Evolutionary conservation across 1,140 invertebrate species (phyloP), one percentile per base, ranked within the genome.

Genomic region (Drosophila pseudoobscura): DNA sequence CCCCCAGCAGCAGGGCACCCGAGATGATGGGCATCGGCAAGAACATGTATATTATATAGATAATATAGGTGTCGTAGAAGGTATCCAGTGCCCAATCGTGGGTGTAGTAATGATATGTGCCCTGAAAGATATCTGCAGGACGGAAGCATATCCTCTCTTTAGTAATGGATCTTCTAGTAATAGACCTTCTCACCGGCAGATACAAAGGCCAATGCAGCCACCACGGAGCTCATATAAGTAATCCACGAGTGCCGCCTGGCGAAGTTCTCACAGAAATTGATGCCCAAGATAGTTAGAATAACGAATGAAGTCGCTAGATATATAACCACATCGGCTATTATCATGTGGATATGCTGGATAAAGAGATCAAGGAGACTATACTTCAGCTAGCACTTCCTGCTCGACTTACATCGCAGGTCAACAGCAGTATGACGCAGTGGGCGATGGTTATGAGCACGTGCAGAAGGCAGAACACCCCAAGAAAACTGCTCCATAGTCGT

Each of bases 41-140:
- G 80, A 97, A 97, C 62, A 96, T 94, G 84, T 97, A 97, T 45
- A 95, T 94, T 1, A 94, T 94, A 41, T 96, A 92, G 1, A 96
- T 90, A 0, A 94, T 93, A 84, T 95, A 94, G 0, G 95, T 94
- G 7, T 94, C 93, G 78, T 94, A 95, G 0, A 95, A 94, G 6
- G 95, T 94, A 39, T 94, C 84, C 2, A 94, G 78, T 22, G 69
- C 51, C 39, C 68, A 78, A 29, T 91, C 75, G 22, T 83, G 70
- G 0, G 54, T 54, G 4, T 90, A 57, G 26, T 87, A 79, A 68
- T 94, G 92, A 78, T 93, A 94, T 11, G 93, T 52, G 3, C 92
- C 93, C 2, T 93, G 76, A 0, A 90, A 85, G 13, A 94, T 68
- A 80, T 95, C 94, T 62, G 91, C 44, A 35, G 6, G 11, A 13